phyloP scores from a whole-genome alignment of 1,140 invertebrate genomes.

The Drosophila novamexicana region DNA sequence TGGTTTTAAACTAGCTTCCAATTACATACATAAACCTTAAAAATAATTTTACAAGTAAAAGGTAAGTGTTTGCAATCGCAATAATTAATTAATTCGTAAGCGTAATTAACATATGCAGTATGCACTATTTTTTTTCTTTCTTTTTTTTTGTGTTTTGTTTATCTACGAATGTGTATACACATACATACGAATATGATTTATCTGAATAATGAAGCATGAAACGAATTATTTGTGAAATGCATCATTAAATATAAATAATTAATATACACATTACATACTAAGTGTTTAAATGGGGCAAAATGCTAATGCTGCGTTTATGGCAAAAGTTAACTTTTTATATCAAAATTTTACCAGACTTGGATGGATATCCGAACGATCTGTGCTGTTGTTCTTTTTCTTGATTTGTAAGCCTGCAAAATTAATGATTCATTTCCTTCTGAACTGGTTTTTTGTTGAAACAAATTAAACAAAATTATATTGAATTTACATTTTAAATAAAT shows the following conservation, averaged over 20 bases:
- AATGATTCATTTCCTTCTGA: neutral
- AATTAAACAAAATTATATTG: neutral
- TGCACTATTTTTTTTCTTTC: constrained; percentile 20
- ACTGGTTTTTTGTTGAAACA: neutral
- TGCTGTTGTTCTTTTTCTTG: neutral
- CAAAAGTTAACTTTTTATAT: constrained; percentile 14
- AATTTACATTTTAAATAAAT: too few relatives aligned
- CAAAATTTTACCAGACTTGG: neutral
- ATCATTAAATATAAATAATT: constrained; percentile 45
- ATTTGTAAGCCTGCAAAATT: neutral
- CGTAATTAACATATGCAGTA: constrained; percentile 47
- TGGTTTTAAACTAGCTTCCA: constrained; percentile 51
- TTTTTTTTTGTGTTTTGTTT: neutral
- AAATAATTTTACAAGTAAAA: constrained; percentile 50
- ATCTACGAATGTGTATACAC: constrained; percentile 2
- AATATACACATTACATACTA: constrained; percentile 47
- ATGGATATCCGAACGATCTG: neutral
- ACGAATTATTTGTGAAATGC: constrained; percentile 43
- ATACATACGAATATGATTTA: constrained; percentile 26
- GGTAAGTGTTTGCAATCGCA: constrained; percentile 42
- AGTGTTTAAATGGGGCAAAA: constrained; percentile 31
- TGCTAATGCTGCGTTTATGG: constrained; percentile 34
- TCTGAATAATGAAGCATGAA: constrained; percentile 25
- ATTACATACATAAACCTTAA: constrained; percentile 52
- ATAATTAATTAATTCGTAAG: constrained; percentile 45